Evolutionary conservation across 2,888 invertebrate species (phyloP), one percentile per base, ranked within the genome.

Genomic region (Epirrita christyi): DNA sequence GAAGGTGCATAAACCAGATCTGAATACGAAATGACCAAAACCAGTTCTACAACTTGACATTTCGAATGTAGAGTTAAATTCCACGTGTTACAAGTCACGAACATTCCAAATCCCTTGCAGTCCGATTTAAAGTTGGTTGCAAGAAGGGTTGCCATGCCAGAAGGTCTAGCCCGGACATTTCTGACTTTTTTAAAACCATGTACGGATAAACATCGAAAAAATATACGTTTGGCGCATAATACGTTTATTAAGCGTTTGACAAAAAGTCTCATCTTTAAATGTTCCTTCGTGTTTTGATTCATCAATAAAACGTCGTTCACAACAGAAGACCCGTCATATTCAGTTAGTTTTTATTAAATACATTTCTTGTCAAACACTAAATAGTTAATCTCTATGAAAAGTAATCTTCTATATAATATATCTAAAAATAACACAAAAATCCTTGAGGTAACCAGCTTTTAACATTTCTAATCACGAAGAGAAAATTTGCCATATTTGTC

Each of bases 71-170:
- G 51, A 53, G 63, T 61, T 41, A 28, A 56, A 69, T 63, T 64
- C 62, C 62, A 59, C 53, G 56, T 66, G 67, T 63, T 64, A 66
- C 7, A 63, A 67, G 63, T 66, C 41, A 32, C 55, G 67, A 66
- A 67, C 68, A 68, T 61, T 54, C 60, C 55, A 73, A 76, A 68
- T 70, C 61, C 57, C 67, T 63, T 66, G 63, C 63, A 75, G 54
- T 29, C 42, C 6, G 40, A 43, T 36, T 32, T 2, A 74, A 76
- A 71, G 73, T 71, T 13, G 15, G 34, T 36, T 42, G 6, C 14
- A 21, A 21, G 21, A 27, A 46, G 41, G 34, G 41, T 52, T 53
- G 34, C 45, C 43, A 47, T 43, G 27, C 13, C 10, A 13, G 4
- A 21, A 9, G 6, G 10, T 13, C 11, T 42, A 4, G 9, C 9